Evolutionary conservation across 92 coral and sea anemone species (phyloP).

Genomic region (Nematostella vectensis): DNA sequence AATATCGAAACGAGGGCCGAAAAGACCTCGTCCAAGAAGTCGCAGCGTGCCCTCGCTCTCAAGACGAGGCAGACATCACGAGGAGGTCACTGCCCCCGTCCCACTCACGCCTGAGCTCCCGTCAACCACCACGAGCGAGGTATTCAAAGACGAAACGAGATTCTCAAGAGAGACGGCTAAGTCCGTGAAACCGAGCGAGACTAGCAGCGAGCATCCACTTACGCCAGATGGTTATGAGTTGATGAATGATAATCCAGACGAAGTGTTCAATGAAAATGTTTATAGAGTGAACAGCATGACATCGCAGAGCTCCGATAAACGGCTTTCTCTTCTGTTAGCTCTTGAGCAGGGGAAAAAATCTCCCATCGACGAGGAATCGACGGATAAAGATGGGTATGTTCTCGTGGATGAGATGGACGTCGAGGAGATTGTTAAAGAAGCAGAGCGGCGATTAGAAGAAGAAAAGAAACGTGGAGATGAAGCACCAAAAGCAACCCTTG

Average conservation of each 20-base stretch:
- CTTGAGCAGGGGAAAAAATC: neutral
- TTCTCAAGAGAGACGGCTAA: neutral
- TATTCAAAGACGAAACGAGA: conserved; percentile 4
- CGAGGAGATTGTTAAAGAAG: conserved; percentile 41
- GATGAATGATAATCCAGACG: conserved; percentile 33
- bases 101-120: neutral
- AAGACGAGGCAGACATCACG: conserved; percentile 4
- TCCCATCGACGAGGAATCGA: conserved; percentile 7
- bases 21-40: conserved; percentile 39
- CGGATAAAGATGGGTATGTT: conserved; percentile 47
- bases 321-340: neutral
- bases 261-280: conserved; percentile 3
- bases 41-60: conserved; percentile 40
- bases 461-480: conserved; percentile 5
- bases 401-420: conserved; percentile 45
- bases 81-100: neutral
- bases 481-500: neutral
- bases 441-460: conserved; percentile 18
- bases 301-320: conserved; percentile 20
- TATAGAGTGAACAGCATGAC: conserved; percentile 4
- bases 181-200: neutral
- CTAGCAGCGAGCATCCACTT: conserved; percentile 25
- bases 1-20: conserved; percentile 31
- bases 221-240: conserved; percentile 62
- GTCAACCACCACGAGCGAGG: neutral